Base-by-base conservation (phyloP, 2,888 invertebrate genomes). In the Eristalinus sepulchralis region DNA sequence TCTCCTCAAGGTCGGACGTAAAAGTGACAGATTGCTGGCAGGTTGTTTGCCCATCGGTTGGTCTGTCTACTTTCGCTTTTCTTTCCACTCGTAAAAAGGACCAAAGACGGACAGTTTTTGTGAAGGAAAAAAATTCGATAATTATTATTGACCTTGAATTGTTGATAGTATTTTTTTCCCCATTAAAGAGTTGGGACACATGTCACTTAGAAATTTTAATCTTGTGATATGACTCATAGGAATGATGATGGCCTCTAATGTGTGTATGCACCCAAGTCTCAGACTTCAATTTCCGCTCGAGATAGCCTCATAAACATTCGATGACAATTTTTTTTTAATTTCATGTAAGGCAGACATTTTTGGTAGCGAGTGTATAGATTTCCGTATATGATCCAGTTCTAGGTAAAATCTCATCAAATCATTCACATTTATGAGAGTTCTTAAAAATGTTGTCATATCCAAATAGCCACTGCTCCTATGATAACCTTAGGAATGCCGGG, bases 1-100 rank as follows among this genome's bases (percentile, higher is more conserved):
- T 89, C 87, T n/a, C 6, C 88, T 90, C 92, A 92, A 92, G 92
- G 92, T 91, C 92, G 92, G 33, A 57, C 78, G 66, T 86, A 83
- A 79, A 83, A 86, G 66, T 86, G 86, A 86, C 86, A 83, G 86
- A 86, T 86, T 83, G 70, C 70, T 64, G 68, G 80, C 66, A 22
- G 60, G 66, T 71, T 60, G 39, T 66, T 64, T 66, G 57, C 47
- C 20, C 55, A 17, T 34, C 71, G 27, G 13, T 17, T 75, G n/a
- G 53, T 20, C 34, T 39, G 24, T 73, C 24, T 73, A 57, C 82
- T 86, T 78, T 82, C 70, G 73, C 70, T 86, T 67, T 78, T 78
- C 20, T 13, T 34, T 77, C 24, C 20, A 33, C 64, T 60, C 68
- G 17, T 47, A 36, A 64, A 71, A 70, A 75, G 10, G 57, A 55